Conservation (phyloP, 2,113 vertebrate genomes). For the Laticauda colubrina region DNA sequence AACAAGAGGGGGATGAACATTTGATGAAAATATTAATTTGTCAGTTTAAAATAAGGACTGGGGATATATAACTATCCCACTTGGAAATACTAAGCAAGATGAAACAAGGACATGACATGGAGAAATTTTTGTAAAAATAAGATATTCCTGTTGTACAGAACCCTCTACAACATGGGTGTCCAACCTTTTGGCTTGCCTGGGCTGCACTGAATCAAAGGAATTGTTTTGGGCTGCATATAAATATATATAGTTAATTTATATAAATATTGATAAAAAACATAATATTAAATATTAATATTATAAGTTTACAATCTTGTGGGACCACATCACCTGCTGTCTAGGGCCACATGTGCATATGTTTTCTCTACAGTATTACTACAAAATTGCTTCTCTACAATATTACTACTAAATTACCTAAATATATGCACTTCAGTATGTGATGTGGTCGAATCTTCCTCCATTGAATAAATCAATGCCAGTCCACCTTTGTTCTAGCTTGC, state of each 20-base stretch:
- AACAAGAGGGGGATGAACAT: not conserved
- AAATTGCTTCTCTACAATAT: not conserved
- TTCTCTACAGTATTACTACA: not conserved
- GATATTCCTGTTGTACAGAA: not conserved
- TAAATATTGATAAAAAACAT: not conserved
- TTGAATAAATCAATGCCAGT: not conserved
- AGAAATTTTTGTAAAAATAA: not conserved
- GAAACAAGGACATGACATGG: not conserved
- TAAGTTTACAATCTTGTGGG: no score
- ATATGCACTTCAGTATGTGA: not conserved
- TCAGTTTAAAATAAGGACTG: not conserved
- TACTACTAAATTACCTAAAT: not conserved
- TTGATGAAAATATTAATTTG: not conserved
- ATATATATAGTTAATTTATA: no score
- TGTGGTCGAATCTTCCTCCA: accelerated
- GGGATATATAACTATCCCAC: not conserved
- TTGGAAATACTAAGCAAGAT: not conserved
- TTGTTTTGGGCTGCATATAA: no score
- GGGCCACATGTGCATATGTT: no score
- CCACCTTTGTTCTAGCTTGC: not conserved
- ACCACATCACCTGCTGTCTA: not conserved
- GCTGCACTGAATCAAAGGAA: no score
- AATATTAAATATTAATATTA: not conserved
- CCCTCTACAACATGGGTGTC: no score
- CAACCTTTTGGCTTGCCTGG: no score